phyloP scores from a whole-genome alignment of 2,888 invertebrate genomes.

The Busseola fusca region DNA sequence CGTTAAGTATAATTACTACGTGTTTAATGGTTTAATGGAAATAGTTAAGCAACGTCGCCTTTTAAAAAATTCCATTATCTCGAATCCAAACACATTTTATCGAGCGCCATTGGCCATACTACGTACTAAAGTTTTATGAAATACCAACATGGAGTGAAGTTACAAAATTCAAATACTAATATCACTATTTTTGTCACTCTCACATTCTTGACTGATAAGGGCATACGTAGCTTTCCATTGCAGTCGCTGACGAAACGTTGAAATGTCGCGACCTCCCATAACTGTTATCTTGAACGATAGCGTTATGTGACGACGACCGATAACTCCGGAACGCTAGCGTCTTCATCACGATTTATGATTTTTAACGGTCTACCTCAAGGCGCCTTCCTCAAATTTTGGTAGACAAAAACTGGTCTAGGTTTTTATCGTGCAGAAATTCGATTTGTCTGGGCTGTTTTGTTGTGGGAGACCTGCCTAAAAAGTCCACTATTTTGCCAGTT shows the following conservation, averaged over 20 bases:
- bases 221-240: slow-evolving; percentile 60
- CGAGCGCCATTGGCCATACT: slow-evolving; percentile 8
- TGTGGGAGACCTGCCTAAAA: slow-evolving; percentile 2
- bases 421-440: slow-evolving; percentile 19
- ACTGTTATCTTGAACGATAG: slow-evolving; percentile 71
- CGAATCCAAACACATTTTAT: slow-evolving; percentile 52
- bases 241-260: slow-evolving; percentile 58
- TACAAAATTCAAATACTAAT: slow-evolving; percentile 59
- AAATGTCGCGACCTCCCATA: slow-evolving; percentile 74
- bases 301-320: slow-evolving; percentile 68
- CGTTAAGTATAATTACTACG: slow-evolving; percentile 7
- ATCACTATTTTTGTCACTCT: slow-evolving; percentile 54
- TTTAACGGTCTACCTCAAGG: slow-evolving; percentile 50
- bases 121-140: slow-evolving; percentile 37
- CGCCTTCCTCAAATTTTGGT: slow-evolving; percentile 34
- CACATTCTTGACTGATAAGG: slow-evolving; percentile 62
- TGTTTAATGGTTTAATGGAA: slow-evolving; percentile 4
- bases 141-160: slow-evolving; percentile 37
- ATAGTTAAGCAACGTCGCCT: slow-evolving; percentile 10
- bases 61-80: slow-evolving; percentile 36
- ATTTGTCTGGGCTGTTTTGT: slow-evolving; percentile 20
- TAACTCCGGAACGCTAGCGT: slow-evolving; percentile 48
- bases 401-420: slow-evolving; percentile 33
- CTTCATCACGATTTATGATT: slow-evolving; percentile 60
- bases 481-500: not conserved